Evolutionary conservation across 2,888 invertebrate genomes (phyloP).

Genomic region (Lasioglossum calceatum): DNA sequence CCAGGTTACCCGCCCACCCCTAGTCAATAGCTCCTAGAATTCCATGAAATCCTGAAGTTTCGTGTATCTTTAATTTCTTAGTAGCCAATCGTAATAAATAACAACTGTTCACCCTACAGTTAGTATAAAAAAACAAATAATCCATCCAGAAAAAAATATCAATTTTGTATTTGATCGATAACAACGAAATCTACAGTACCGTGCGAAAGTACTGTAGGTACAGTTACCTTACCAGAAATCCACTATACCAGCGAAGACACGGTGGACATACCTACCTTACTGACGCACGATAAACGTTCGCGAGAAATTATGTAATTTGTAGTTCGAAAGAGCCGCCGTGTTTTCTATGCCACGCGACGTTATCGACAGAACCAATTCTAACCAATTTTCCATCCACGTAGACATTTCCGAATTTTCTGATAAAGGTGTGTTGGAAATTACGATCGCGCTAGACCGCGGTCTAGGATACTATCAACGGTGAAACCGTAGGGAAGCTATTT

Average conservation of each 20-base stretch:
- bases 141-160: not conserved
- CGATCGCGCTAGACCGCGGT: not conserved
- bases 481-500: not conserved
- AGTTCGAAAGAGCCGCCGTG: not conserved
- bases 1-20: too few relatives aligned
- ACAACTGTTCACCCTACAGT: not conserved
- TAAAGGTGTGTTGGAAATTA: not conserved
- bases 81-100: too few relatives aligned
- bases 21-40: not conserved
- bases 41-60: too few relatives aligned
- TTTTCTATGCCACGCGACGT: not conserved
- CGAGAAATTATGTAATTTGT: not conserved
- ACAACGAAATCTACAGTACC: not conserved
- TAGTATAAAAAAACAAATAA: not conserved
- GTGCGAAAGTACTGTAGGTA: too few relatives aligned
- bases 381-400: slow-evolving; percentile 1
- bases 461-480: not conserved
- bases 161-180: not conserved
- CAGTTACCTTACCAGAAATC: not conserved
- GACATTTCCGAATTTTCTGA: not conserved
- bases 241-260: not conserved
- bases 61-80: too few relatives aligned
- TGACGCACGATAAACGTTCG: not conserved
- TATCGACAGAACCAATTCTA: slow-evolving; percentile 1
- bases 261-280: not conserved